phyloP scores from a whole-genome alignment of 2,113 vertebrate genomes.

The Formicarius rufipectus region DNA sequence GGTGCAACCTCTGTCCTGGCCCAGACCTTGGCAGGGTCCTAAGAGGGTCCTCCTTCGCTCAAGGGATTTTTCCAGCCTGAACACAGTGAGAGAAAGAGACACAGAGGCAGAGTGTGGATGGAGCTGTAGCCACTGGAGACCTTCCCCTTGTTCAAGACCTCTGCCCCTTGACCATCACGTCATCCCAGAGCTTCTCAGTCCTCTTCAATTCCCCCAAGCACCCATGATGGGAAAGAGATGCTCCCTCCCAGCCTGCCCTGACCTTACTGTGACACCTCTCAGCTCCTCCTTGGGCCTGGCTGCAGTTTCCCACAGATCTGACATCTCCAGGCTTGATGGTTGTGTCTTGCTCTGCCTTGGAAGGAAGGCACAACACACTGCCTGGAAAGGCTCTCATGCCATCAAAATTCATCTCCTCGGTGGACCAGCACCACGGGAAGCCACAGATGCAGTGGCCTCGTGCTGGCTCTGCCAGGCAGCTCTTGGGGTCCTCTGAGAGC shows the following conservation, averaged over 20 bases:
- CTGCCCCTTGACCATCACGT: not conserved
- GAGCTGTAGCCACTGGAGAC: not conserved
- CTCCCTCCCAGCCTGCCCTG: not conserved
- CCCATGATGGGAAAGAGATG: not conserved
- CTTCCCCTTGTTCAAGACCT: not conserved
- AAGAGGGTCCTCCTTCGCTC: not conserved
- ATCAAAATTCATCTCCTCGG: not conserved
- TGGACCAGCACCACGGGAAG: not conserved
- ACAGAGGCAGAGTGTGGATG: not conserved
- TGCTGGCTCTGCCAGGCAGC: not conserved
- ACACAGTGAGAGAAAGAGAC: not conserved
- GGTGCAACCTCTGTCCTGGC: not conserved
- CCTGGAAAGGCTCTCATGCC: not conserved
- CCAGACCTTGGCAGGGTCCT: not conserved
- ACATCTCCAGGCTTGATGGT: not conserved
- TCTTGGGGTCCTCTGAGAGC: not conserved
- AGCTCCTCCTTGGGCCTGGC: not conserved
- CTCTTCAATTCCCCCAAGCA: not conserved
- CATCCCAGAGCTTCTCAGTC: not conserved
- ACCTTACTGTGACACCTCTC: slow-evolving; percentile 18
- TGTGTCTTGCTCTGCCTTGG: not conserved
- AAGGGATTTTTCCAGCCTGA: not conserved
- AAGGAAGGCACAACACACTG: not conserved
- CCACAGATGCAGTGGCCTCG: rapidly evolving
- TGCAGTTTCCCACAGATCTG: not conserved